Conservation (phyloP, 2,888 invertebrate genomes). For the Calephelis perditalis region DNA sequence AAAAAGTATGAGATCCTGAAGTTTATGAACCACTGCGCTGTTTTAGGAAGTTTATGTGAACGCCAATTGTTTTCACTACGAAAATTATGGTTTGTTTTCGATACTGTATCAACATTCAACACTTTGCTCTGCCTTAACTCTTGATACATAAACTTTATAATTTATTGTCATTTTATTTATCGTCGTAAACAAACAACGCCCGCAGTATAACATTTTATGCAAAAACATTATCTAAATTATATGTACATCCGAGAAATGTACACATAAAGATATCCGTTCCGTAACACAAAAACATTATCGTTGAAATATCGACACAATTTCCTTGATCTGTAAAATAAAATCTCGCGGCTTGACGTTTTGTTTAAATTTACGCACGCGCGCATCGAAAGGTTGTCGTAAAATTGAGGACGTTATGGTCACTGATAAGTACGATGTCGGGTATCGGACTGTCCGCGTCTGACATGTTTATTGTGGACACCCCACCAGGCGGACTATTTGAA, state of each 20-base stretch:
- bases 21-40: not conserved
- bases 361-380: conserved; percentile 67
- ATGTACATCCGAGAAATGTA: conserved; percentile 57
- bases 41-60: not conserved
- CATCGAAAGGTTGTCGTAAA: conserved; percentile 67
- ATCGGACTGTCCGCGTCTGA: conserved; percentile 60
- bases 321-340: conserved; percentile 74
- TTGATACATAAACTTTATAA: conserved; percentile 34
- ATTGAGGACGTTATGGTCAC: conserved; percentile 70
- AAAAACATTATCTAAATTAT: conserved; percentile 40
- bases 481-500: conserved; percentile 51
- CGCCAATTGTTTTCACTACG: not conserved
- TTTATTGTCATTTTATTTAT: conserved; percentile 37
- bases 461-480: conserved; percentile 74
- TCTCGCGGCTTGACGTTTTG: conserved; percentile 63
- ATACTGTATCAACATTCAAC: conserved; percentile 19
- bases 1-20: too few species aligned
- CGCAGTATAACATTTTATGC: conserved; percentile 34
- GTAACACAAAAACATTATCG: conserved; percentile 65
- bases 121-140: conserved; percentile 23
- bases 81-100: conserved; percentile 14
- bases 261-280: conserved; percentile 65
- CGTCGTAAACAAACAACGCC: conserved; percentile 32
- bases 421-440: conserved; percentile 70
- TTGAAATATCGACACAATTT: conserved; percentile 75